Conservation (phyloP, 2,888 invertebrate species). For the Cheilosia soror region DNA sequence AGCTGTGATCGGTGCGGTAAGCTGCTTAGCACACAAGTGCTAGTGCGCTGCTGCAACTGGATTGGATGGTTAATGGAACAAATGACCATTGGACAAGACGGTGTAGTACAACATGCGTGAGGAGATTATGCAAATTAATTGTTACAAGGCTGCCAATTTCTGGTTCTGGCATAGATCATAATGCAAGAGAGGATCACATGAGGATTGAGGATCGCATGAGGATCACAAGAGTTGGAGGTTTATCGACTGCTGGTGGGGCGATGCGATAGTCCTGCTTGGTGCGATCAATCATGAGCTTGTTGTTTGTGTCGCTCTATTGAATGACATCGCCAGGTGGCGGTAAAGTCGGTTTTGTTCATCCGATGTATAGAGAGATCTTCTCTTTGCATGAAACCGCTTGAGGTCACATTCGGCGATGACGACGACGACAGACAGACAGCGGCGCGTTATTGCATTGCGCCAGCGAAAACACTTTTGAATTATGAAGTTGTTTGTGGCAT, state of each 20-base stretch:
- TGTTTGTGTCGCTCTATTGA: slow-evolving; percentile 51
- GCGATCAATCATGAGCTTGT: slow-evolving; percentile 66
- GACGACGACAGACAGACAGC: slow-evolving; percentile 33
- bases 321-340: slow-evolving; percentile 72
- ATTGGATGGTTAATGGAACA: slow-evolving; percentile 33
- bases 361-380: slow-evolving; percentile 60
- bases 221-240: slow-evolving; percentile 57
- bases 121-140: slow-evolving; percentile 75
- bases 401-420: slow-evolving; percentile 55
- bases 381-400: slow-evolving; percentile 50
- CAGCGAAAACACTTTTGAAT: slow-evolving; percentile 54
- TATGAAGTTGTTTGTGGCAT: slow-evolving; percentile 72
- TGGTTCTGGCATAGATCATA: slow-evolving; percentile 48
- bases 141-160: slow-evolving; percentile 72
- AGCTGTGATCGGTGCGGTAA: slow-evolving; percentile 39
- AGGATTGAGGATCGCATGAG: slow-evolving; percentile 15
- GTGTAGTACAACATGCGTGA: slow-evolving; percentile 66
- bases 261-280: slow-evolving; percentile 39
- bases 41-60: slow-evolving; percentile 38
- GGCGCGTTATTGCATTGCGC: slow-evolving; percentile 3
- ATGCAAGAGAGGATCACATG: slow-evolving; percentile 39
- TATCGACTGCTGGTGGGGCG: slow-evolving; percentile 58
- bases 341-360: slow-evolving; percentile 33
- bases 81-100: slow-evolving; percentile 66
- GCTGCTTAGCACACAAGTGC: slow-evolving; percentile 61